Evolutionary conservation across 2,113 vertebrate species (phyloP).

Genomic region (Coryphaenoides rupestris): DNA sequence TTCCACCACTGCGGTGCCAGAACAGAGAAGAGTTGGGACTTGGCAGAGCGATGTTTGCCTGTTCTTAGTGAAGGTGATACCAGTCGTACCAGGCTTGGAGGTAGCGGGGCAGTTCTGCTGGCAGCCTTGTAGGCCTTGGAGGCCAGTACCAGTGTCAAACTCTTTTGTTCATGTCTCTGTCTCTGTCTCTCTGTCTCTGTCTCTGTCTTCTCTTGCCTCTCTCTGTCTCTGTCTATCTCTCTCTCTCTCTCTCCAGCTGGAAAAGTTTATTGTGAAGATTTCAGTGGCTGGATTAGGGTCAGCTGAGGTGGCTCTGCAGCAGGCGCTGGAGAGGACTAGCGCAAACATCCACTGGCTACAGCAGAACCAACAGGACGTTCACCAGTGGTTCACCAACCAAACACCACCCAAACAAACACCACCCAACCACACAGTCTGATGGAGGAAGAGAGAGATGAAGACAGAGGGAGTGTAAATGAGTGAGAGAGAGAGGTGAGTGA

Average conservation of each 20-base stretch:
- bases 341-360: slow-evolving; percentile 85
- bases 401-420: background rate
- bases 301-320: slow-evolving; percentile 77
- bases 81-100: too few species aligned
- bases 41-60: too few species aligned
- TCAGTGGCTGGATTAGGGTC: slow-evolving; percentile 77
- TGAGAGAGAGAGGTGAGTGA: too few species aligned
- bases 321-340: slow-evolving; percentile 81
- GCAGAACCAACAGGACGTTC: slow-evolving; percentile 63
- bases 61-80: too few species aligned
- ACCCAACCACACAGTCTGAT: background rate
- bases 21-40: too few species aligned
- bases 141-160: too few species aligned
- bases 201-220: background rate
- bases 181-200: background rate
- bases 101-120: too few species aligned
- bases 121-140: too few species aligned
- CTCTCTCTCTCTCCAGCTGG: slow-evolving; percentile 66
- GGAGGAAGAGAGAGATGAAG: background rate
- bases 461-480: background rate
- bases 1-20: too few species aligned
- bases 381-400: slow-evolving; percentile 67
- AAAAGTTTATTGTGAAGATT: slow-evolving; percentile 76
- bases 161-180: background rate
- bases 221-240: background rate